Conservation (phyloP, 2,113 vertebrate genomes). For the Pycnonotus jocosus region DNA sequence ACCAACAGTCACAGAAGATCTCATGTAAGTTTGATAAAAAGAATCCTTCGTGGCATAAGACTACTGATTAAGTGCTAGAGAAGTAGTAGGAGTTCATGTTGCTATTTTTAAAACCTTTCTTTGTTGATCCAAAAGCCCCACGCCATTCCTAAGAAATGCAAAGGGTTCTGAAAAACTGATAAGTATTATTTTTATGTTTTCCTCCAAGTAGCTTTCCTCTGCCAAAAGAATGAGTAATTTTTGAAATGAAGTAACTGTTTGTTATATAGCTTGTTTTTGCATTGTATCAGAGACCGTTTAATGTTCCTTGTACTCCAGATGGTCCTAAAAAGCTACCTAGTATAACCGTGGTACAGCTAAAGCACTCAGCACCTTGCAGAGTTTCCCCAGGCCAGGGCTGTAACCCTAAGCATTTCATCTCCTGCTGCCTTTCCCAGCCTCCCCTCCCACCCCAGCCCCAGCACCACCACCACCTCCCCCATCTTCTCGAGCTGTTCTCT, state of each 20-base stretch:
- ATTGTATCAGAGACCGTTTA: not conserved
- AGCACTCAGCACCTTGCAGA: not conserved
- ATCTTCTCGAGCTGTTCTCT: accelerated
- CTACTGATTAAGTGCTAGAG: not conserved
- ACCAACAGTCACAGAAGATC: not conserved
- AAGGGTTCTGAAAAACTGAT: not conserved
- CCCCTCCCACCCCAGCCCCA: not conserved
- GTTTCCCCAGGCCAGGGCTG: not conserved
- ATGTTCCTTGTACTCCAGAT: not conserved
- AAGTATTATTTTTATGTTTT: not conserved
- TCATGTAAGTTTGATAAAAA: not conserved
- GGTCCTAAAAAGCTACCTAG: not conserved
- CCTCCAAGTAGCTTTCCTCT: not conserved
- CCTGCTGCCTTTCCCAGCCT: not conserved
- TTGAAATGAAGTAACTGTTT: not conserved
- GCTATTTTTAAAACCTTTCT: slow-evolving; percentile 20
- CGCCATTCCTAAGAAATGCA: not conserved
- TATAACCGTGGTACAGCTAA: not conserved
- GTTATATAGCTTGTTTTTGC: not conserved
- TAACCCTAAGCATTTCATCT: not conserved
- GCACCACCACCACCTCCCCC: accelerated
- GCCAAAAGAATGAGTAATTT: not conserved
- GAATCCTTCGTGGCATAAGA: not conserved
- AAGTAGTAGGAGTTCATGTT: not conserved
- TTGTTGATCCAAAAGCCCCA: not conserved